phyloP scores from a whole-genome alignment of 2,888 invertebrate genomes.

The Acanthoscelides obtectus region DNA sequence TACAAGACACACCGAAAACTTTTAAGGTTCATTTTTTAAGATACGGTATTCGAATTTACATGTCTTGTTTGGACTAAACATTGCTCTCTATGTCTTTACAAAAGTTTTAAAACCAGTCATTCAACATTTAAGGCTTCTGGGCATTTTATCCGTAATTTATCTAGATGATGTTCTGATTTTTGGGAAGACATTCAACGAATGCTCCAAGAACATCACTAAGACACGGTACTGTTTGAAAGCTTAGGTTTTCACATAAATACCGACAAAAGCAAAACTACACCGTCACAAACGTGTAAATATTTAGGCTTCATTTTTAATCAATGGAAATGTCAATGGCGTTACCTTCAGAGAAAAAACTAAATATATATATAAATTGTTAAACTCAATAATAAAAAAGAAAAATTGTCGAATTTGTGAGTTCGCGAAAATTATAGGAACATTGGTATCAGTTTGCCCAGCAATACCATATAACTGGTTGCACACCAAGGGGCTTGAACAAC shows the following conservation, averaged over 20 bases:
- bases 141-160: slow-evolving; percentile 21
- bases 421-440: slow-evolving; percentile 19
- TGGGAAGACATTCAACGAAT: slow-evolving; percentile 14
- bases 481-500: slow-evolving; percentile 15
- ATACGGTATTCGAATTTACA: slow-evolving; percentile 22
- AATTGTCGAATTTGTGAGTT: slow-evolving; percentile 20
- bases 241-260: slow-evolving; percentile 20
- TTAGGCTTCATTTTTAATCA: slow-evolving; percentile 16
- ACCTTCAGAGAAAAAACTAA: slow-evolving; percentile 11
- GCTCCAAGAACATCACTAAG: slow-evolving; percentile 10
- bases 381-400: slow-evolving; percentile 2
- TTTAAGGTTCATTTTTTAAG: slow-evolving; percentile 25
- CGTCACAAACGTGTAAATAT: slow-evolving; percentile 8
- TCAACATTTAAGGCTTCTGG: slow-evolving; percentile 15
- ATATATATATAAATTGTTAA: slow-evolving; percentile 1
- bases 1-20: too few relatives aligned
- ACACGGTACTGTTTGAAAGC: slow-evolving; percentile 3
- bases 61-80: slow-evolving; percentile 24
- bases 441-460: slow-evolving; percentile 25
- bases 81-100: slow-evolving; percentile 27
- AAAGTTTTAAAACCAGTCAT: slow-evolving; percentile 26
- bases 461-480: slow-evolving; percentile 21
- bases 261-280: slow-evolving; percentile 11
- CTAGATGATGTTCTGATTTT: slow-evolving; percentile 25
- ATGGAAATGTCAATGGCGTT: slow-evolving; percentile 9